Percentiles rank a stretch among this genome's conserved stretches.
These are phyloP conservation scores for Eupithecia dodoneata DNA, from an alignment of 2,888 invertebrate species.

Conservation along the genomic window DNA sequence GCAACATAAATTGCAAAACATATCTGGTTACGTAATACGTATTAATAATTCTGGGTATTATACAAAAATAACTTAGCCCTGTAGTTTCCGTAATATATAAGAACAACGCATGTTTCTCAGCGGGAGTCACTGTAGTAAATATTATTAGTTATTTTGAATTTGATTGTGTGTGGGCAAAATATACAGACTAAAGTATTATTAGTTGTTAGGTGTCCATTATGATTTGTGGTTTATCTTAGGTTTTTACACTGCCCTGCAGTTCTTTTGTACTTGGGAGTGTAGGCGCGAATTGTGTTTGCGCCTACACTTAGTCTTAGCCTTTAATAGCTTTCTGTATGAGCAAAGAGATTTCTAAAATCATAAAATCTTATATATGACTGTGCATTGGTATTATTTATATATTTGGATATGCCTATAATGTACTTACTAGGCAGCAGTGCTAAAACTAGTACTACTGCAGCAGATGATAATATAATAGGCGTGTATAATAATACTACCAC, in stretches of 20 bases:
- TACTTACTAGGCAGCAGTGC: background rate
- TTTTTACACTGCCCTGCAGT: background rate
- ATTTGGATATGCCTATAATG: background rate
- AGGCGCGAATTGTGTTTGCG: background rate
- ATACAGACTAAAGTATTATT: background rate
- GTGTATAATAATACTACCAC: background rate
- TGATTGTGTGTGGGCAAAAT: background rate
- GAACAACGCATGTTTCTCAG: slow-evolving; percentile 38
- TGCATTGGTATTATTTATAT: background rate
- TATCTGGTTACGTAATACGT: slow-evolving; percentile 12
- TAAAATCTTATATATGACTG: background rate
- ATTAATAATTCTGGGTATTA: slow-evolving; percentile 21
- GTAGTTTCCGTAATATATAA: slow-evolving; percentile 35
- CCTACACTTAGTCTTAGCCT: too few species aligned
- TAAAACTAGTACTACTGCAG: background rate
- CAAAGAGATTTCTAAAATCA: background rate
- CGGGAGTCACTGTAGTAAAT: slow-evolving; percentile 49
- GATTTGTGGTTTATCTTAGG: background rate
- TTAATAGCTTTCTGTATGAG: background rate
- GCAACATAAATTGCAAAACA: background rate
- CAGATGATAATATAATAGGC: too few species aligned
- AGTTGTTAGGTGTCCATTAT: background rate
- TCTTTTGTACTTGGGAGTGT: background rate
- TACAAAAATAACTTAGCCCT: slow-evolving; percentile 35
- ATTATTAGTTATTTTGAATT: background rate